Evolutionary conservation across 1,140 invertebrate species (phyloP), one percentile per base, ranked within the genome.

Genomic region (Gonioctena quinquepunctata): DNA sequence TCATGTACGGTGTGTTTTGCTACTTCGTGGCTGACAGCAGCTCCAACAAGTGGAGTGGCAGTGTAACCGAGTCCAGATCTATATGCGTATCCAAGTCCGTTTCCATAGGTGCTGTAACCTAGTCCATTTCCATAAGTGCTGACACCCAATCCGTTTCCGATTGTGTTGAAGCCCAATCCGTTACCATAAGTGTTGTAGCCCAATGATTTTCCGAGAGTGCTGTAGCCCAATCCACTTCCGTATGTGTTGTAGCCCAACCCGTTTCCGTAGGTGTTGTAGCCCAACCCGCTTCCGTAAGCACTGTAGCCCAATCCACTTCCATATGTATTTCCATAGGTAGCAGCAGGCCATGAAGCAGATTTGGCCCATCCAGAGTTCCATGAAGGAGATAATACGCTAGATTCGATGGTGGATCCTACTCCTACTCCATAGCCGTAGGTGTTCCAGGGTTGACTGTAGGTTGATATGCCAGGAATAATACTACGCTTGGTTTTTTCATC

Each of bases 1-100:
- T 71, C 66, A 18, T 74, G 76, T 26, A 71, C 65, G 49, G 76
- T 78, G 22, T 69, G 75, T n/a, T 73, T 70, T 19, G 65, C 71
- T 13, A 76, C 63, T 25, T 68, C 69, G 49, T 42, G 27, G n/a
- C 27, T 56, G 6, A 28, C 2, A 8, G 28, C 62, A 27, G 48
- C 27, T 23, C 54, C 52, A 5, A 26, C 59, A 26, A 59, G 18
- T 42, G 33, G 33, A 1, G 16, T 42, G 0, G 11, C 33, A 0
- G 33, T n/a, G 11, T 42, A n/a, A 42, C 33, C 33, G n/a, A n/a
- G n/a, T n/a, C n/a, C n/a, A n/a, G n/a, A n/a, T n/a, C n/a, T n/a
- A 42, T 42, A 42, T 13, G 11, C 33, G 16, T 42, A 42, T 42
- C 33, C 33, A 13, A 42, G 7, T 42, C 33, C 33, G 11, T n/a